Evolutionary conservation across 2,113 vertebrate genomes (phyloP), one percentile per base, ranked within the genome.

Genomic region (Fukomys damarensis): DNA sequence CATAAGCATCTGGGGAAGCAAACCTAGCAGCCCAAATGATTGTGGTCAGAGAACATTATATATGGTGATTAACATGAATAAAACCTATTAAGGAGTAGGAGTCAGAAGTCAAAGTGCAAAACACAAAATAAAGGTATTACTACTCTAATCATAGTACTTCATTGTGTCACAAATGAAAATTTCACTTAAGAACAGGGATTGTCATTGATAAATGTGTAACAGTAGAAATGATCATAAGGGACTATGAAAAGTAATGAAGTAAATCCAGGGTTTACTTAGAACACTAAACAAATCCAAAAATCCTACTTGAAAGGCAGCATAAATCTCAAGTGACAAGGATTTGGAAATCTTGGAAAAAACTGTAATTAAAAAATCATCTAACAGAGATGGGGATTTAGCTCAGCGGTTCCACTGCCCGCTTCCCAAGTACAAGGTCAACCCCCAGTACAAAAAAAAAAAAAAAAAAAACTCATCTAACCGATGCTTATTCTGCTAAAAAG

Each of bases 201-300:
- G 91, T 92, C 94, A 85, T 88, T 93, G 41, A 17, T 76, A 86
- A 97, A 96, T 96, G 30, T 81, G 4, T 80, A 96, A 82, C 35
- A 83, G 83, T 20, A 96, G 91, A 96, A 97, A 97, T 83, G 95
- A 89, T 88, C 7, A 2, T 8, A 24, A 56, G 65, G 86, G 92
- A 95, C 95, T 97, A 88, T 74, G 93, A 89, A 0, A 66, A n/a
- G 63, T 80, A 88, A 61, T 91, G 59, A 93, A 96, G 41, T 87
- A 94, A 94, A 92, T 76, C 22, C 12, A 32, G 68, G 28, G 96
- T 81, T 98, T 96, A 96, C 68, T 79, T 68, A 96, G 66, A 83
- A 91, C 70, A 91, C 81, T 94, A 95, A 97, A 87, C 30, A 98
- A 94, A 97, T 93, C n/a, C 58, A 91, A 88, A 49, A 95, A 65